These are phyloP conservation scores for Craniophora ligustri DNA, from an alignment of 2,888 invertebrate genomes.

Conservation along the genomic window DNA sequence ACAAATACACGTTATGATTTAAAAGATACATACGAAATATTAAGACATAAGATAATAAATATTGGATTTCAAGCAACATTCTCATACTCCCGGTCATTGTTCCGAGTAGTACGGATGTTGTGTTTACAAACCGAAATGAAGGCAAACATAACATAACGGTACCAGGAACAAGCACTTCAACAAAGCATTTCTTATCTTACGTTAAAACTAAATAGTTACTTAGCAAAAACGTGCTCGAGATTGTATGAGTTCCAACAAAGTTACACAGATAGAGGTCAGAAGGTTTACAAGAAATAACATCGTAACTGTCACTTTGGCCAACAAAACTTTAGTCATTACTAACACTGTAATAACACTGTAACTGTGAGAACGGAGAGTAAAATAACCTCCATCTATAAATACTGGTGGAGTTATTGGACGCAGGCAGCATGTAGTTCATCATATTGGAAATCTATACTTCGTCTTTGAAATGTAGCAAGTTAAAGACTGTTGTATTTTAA, in stretches of 20 bases:
- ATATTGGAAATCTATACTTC: background rate
- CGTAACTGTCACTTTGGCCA: background rate
- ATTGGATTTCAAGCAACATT: constrained; percentile 12
- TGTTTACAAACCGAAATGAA: constrained; percentile 56
- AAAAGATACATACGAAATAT: background rate
- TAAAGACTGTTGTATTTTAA: too few relatives aligned
- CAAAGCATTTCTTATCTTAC: constrained; percentile 76
- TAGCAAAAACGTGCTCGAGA: constrained; percentile 77
- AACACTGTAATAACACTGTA: too few relatives aligned
- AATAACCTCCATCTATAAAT: background rate
- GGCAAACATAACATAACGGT: constrained; percentile 68
- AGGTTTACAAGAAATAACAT: constrained; percentile 1
- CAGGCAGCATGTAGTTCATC: background rate
- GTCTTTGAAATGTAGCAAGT: too few relatives aligned
- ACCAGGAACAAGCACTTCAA: constrained; percentile 50
- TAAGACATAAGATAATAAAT: constrained; percentile 15
- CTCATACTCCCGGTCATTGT: constrained; percentile 39
- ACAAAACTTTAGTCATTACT: too few relatives aligned
- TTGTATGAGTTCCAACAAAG: constrained; percentile 57
- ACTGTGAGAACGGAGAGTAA: background rate
- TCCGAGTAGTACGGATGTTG: constrained; percentile 44
- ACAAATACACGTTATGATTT: too few relatives aligned
- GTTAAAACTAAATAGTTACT: constrained; percentile 75
- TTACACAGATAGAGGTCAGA: constrained; percentile 37
- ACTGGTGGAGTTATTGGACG: background rate